A percentile compares a stretch with the other conserved stretches of the same genome.
Evolutionary conservation across 2,888 invertebrate genomes (phyloP).

Genomic region (Eutolmus rufibarbis): DNA sequence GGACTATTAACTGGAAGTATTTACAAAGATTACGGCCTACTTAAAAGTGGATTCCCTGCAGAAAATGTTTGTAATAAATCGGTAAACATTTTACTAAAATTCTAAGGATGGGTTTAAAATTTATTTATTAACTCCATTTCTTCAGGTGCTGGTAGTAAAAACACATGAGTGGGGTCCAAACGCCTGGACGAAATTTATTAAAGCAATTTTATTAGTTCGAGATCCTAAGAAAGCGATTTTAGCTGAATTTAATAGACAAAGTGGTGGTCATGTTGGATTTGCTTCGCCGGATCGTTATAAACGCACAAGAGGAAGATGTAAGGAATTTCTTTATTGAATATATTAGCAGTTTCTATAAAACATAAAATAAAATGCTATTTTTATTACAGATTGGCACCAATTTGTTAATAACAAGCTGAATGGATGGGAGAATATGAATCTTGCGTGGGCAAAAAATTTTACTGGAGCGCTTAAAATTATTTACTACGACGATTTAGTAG

Average conservation of each 20-base stretch:
- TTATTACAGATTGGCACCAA: conserved; percentile 71
- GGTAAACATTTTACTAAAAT: conserved; percentile 53
- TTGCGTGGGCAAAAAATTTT: conserved; percentile 75
- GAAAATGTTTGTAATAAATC: conserved; percentile 79
- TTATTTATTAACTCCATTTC: neutral
- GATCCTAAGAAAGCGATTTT: conserved; percentile 72
- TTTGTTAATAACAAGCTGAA: conserved; percentile 73
- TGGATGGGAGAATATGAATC: conserved; percentile 74
- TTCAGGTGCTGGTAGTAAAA: conserved; percentile 73
- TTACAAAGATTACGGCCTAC: conserved; percentile 80
- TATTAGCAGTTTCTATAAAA: neutral
- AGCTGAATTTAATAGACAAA: conserved; percentile 82
- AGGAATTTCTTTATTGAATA: conserved; percentile 51
- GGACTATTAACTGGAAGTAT: conserved; percentile 80
- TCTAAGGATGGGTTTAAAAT: neutral
- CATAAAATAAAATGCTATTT: neutral
- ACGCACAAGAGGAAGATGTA: conserved; percentile 70
- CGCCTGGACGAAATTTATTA: conserved; percentile 68
- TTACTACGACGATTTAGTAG: conserved; percentile 74
- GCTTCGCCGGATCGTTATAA: conserved; percentile 74
- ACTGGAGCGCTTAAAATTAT: conserved; percentile 73
- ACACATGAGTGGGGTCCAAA: conserved; percentile 77
- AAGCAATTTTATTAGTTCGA: conserved; percentile 75
- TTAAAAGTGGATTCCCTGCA: conserved; percentile 81
- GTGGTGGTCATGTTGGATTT: conserved; percentile 81